phyloP scores from a whole-genome alignment of 2,113 vertebrate species.

The Naja naja region DNA sequence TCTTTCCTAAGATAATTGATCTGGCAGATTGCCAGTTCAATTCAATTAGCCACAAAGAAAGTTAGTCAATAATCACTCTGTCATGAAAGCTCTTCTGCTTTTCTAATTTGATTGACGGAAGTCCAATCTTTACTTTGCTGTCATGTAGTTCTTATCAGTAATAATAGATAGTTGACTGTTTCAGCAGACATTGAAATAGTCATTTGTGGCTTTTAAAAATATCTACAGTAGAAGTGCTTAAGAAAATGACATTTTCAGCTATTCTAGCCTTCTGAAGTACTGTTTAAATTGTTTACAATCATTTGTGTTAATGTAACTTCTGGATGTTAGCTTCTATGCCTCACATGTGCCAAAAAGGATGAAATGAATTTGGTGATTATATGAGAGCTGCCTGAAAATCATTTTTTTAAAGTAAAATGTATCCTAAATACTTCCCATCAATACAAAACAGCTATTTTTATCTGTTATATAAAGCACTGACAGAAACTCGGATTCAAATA shows the following conservation, averaged over 20 bases:
- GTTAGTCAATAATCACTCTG: conserved; percentile 57
- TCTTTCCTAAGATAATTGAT: conserved; percentile 68
- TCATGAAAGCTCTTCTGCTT: conserved; percentile 62
- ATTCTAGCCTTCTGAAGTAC: conserved; percentile 11
- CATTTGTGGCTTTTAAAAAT: conserved; percentile 58
- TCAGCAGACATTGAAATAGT: conserved; percentile 55
- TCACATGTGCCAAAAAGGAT: background rate
- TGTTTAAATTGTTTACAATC: background rate
- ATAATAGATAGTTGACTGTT: conserved; percentile 67
- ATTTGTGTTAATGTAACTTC: conserved; percentile 26
- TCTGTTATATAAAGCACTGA: conserved; percentile 7
- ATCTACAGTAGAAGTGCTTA: conserved; percentile 28
- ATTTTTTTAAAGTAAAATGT: conserved; percentile 34
- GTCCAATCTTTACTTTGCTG: conserved; percentile 61
- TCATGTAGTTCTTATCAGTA: conserved; percentile 70
- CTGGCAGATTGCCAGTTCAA: conserved; percentile 49
- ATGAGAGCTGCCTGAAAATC: background rate
- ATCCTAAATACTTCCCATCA: conserved; percentile 27
- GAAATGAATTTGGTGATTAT: conserved; percentile 21
- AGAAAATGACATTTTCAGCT: conserved; percentile 46
- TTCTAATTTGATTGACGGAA: conserved; percentile 71
- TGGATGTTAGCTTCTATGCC: background rate
- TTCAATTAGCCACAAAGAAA: conserved; percentile 45
- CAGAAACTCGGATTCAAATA: background rate
- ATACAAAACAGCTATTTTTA: conserved; percentile 22